phyloP scores from a whole-genome alignment of 2,888 invertebrate species.

The Dichetophora obliterata region DNA sequence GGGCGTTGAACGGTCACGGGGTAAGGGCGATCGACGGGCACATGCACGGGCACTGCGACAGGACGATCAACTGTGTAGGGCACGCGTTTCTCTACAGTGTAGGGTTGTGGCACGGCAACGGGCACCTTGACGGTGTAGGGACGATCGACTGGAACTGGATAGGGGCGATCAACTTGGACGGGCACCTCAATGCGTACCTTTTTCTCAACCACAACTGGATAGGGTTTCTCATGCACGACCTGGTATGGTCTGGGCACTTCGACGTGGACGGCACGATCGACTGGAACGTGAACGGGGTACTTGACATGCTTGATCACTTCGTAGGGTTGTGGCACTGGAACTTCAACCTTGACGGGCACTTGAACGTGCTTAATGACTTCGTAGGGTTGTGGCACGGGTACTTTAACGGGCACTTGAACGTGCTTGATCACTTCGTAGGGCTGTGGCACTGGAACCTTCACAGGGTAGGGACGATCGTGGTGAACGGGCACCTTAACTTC shows the following conservation, averaged over 20 bases:
- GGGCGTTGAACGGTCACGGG: conserved; percentile 72
- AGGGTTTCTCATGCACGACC: conserved; percentile 54
- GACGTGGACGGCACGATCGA: conserved; percentile 78
- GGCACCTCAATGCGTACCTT: conserved; percentile 77
- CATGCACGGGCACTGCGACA: conserved; percentile 76
- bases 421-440: conserved; percentile 76
- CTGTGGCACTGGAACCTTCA: conserved; percentile 77
- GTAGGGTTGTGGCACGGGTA: conserved; percentile 74
- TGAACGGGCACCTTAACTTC: conserved; percentile 74
- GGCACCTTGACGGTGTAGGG: conserved; percentile 73
- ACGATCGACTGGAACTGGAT: conserved; percentile 76
- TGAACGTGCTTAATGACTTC: conserved; percentile 72
- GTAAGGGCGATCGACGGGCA: conserved; percentile 77
- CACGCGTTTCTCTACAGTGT: conserved; percentile 78
- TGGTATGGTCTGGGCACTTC: conserved; percentile 72
- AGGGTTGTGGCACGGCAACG: conserved; percentile 74
- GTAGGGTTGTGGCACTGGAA: conserved; percentile 76
- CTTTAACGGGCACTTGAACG: conserved; percentile 75
- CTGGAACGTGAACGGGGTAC: conserved; percentile 76
- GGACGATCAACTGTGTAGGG: conserved; percentile 76
- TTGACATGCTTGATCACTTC: conserved; percentile 73
- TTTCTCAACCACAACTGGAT: conserved; percentile 73
- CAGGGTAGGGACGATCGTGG: conserved; percentile 78
- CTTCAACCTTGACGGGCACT: conserved; percentile 74
- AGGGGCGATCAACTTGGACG: conserved; percentile 77